Evolutionary conservation across 2,888 invertebrate genomes (phyloP).

Genomic region (Drosophila suboccidentalis): DNA sequence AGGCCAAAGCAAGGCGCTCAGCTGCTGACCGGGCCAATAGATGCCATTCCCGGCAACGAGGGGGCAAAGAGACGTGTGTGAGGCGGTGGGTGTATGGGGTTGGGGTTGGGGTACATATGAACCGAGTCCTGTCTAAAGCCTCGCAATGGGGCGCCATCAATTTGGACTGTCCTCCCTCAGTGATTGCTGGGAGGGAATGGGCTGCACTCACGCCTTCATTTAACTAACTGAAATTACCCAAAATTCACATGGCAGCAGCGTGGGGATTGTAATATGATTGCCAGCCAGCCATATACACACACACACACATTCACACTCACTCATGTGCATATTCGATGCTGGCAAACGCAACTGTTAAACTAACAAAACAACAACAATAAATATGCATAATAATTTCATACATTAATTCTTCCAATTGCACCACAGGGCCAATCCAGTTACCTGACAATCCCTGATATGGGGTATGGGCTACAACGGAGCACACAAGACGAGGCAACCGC

Average conservation of each 20-base stretch:
- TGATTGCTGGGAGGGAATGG: slow-evolving; percentile 2
- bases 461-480: neutral
- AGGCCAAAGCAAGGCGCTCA: slow-evolving; percentile 24
- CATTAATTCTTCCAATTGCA: slow-evolving; percentile 54
- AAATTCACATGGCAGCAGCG: slow-evolving; percentile 37
- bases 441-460: neutral
- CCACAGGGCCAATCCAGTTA: neutral
- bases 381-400: slow-evolving; percentile 75
- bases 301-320: slow-evolving; percentile 2
- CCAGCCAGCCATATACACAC: slow-evolving; percentile 8
- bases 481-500: slow-evolving; percentile 9
- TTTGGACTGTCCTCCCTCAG: slow-evolving; percentile 29
- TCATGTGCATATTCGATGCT: slow-evolving; percentile 8
- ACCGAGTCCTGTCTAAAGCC: slow-evolving; percentile 41
- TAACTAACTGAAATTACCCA: slow-evolving; percentile 70
- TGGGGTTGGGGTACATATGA: neutral
- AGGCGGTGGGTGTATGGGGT: neutral
- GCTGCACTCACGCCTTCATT: slow-evolving; percentile 57
- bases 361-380: slow-evolving; percentile 70
- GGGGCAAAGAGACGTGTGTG: neutral
- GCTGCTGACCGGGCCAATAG: slow-evolving; percentile 25
- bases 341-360: slow-evolving; percentile 47
- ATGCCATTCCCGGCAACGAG: neutral
- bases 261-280: slow-evolving; percentile 56
- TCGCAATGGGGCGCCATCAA: slow-evolving; percentile 51